Evolutionary conservation across 2,888 invertebrate species (phyloP).

Genomic region (Dimorphilus gyrociliatus): DNA sequence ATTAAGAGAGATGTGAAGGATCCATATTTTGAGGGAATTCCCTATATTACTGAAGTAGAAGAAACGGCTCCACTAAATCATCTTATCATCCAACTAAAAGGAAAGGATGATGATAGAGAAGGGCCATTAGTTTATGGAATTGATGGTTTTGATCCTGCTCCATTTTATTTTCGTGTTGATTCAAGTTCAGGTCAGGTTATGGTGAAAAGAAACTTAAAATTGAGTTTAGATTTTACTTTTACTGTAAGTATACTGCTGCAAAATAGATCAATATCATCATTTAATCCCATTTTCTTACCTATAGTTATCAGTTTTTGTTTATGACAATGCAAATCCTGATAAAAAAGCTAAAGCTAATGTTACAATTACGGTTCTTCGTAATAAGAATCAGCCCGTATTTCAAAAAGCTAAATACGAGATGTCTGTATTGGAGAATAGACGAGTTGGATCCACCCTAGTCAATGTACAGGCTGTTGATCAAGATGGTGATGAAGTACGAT

Average conservation of each 20-base stretch:
- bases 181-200: slow-evolving; percentile 10
- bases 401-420: slow-evolving; percentile 9
- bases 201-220: slow-evolving; percentile 10
- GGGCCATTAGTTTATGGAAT: slow-evolving; percentile 13
- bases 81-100: slow-evolving; percentile 4
- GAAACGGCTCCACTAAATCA: slow-evolving; percentile 7
- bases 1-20: slow-evolving; percentile 11
- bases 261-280: too few relatives aligned
- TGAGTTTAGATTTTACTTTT: slow-evolving; percentile 11
- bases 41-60: slow-evolving; percentile 7
- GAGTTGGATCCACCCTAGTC: slow-evolving; percentile 11
- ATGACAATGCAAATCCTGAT: slow-evolving; percentile 10
- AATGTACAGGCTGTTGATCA: slow-evolving; percentile 15
- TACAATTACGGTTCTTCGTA: slow-evolving; percentile 9
- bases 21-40: slow-evolving; percentile 10
- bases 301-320: slow-evolving; percentile 9
- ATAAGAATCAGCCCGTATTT: slow-evolving; percentile 11
- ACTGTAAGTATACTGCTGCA: slow-evolving; percentile 16
- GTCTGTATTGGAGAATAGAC: slow-evolving; percentile 13
- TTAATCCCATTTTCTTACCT: too few relatives aligned
- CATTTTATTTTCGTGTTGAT: slow-evolving; percentile 10
- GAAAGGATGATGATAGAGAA: slow-evolving; percentile 7
- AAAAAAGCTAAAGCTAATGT: slow-evolving; percentile 7
- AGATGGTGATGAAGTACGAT: slow-evolving; percentile 9
- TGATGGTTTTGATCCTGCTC: slow-evolving; percentile 12